phyloP scores from a whole-genome alignment of 2,797 vertebrate species.

The Bryconaethiops microstoma region DNA sequence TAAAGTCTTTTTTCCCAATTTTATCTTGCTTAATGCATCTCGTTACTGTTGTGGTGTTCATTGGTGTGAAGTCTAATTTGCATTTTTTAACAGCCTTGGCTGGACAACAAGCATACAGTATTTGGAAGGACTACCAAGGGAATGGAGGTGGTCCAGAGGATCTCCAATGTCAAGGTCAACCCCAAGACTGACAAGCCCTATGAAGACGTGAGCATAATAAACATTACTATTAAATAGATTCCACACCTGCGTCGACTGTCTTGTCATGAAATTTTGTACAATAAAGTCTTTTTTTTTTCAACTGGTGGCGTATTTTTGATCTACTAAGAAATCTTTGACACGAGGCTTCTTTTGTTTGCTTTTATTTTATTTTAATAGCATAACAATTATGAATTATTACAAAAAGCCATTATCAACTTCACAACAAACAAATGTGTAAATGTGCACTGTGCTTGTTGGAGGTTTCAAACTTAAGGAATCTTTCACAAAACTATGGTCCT shows the following conservation, averaged over 20 bases:
- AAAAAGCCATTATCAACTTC: conserved; percentile 72
- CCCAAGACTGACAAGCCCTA: conserved; percentile 99
- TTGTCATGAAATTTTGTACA: conserved; percentile 55
- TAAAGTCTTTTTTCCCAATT: no score
- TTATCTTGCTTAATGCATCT: no score
- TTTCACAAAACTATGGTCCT: conserved; percentile 53
- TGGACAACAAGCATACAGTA: conserved; percentile 98
- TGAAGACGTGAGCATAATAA: conserved; percentile 98
- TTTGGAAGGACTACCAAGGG: conserved; percentile 95
- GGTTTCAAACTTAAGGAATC: conserved; percentile 56
- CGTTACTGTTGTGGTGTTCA: not conserved
- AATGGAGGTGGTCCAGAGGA: conserved; percentile 98
- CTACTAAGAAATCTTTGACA: not conserved
- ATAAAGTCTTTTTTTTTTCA: conserved; percentile 58
- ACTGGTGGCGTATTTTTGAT: conserved; percentile 9
- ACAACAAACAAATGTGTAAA: conserved; percentile 68
- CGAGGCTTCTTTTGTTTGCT: conserved; percentile 14
- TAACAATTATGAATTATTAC: conserved; percentile 73
- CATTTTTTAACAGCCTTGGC: conserved; percentile 85
- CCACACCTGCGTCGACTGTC: not conserved
- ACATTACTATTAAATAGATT: conserved; percentile 92
- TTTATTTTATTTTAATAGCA: conserved; percentile 72
- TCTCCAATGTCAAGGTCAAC: conserved; percentile 96
- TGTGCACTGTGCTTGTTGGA: conserved; percentile 69
- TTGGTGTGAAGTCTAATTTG: not conserved